These are phyloP conservation scores for Cyprinodon brontotheroides DNA, from an alignment of 2,113 vertebrate genomes.

Conservation along the genomic window DNA sequence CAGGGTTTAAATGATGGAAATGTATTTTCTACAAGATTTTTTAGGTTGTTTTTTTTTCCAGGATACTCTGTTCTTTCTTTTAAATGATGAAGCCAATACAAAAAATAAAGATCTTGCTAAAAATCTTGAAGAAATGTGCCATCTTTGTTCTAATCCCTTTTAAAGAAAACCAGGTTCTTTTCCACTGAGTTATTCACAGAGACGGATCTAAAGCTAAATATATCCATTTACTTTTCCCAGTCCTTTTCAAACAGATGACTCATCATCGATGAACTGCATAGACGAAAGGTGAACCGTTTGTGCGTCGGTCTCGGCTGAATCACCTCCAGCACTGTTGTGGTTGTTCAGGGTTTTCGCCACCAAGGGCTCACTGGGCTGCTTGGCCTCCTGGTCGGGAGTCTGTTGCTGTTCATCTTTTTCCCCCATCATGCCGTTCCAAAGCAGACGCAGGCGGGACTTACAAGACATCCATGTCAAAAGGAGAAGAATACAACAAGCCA, in stretches of 20 bases:
- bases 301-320: conserved; percentile 1
- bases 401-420: background rate
- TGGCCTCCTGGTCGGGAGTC: conserved; percentile 1
- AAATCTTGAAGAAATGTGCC: background rate
- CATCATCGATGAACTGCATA: conserved; percentile 56
- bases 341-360: conserved; percentile 22
- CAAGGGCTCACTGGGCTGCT: conserved; percentile 7
- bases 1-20: too few relatives aligned
- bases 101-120: background rate
- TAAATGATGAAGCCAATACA: background rate
- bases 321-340: conserved; percentile 33
- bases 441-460: conserved; percentile 67
- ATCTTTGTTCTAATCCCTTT: background rate
- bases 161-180: background rate
- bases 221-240: too few relatives aligned
- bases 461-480: conserved; percentile 77
- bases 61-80: background rate
- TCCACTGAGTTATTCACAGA: background rate
- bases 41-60: background rate
- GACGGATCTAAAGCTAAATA: background rate
- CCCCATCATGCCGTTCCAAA: conserved; percentile 26
- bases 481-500: conserved; percentile 56
- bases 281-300: conserved; percentile 8
- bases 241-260: conserved; percentile 57
- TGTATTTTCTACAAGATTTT: background rate